Evolutionary conservation across 2,113 vertebrate species (phyloP), one percentile per base, ranked within the genome.

Genomic region (Antigone vipio): DNA sequence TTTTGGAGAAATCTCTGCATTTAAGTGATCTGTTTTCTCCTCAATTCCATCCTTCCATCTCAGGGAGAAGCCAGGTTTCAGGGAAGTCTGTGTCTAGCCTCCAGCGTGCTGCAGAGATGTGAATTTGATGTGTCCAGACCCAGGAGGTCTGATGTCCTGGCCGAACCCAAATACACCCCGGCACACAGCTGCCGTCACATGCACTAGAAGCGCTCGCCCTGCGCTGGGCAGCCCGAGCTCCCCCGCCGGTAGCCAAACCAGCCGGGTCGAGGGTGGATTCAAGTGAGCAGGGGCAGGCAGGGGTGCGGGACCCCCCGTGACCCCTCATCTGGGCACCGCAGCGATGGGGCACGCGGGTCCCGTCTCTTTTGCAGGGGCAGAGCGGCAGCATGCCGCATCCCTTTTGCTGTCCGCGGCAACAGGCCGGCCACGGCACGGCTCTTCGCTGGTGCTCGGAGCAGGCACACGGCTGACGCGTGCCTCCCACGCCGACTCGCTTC

Each of bases 131-230:
- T 32, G 23, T 22, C 23, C 69, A 47, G 73, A 16, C 42, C 38
- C 42, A 30, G 27, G 52, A 53, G 7, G 42, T 53, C 71, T 8
- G 9, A 23, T 5, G 12, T 27, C 16, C 56, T 15, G 24, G 34
- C 34, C 19, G 47, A 59, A 3, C 45, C 50, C 1, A 0, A 9
- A 26, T 4, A 20, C n/a, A 2, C 3, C 0, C 27, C 7, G 63
- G 30, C 49, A 30, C 81, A 4, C 13, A 40, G 76, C 55, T 63
- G 55, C 77, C 72, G 2, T 3, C 11, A 0, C 1, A 12, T 8
- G 30, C 14, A 29, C 86, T 24, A 1, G 12, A 5, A 30, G 35
- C 2, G 3, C 73, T 24, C 68, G 35, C 50, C 24, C 52, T 53
- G 52, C 14, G 62, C 85, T 29, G 32, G 24, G 15, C 3, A 10